These are phyloP conservation scores for Agrochola circellaris DNA, from an alignment of 2,888 invertebrate species.

Conservation along the genomic window DNA sequence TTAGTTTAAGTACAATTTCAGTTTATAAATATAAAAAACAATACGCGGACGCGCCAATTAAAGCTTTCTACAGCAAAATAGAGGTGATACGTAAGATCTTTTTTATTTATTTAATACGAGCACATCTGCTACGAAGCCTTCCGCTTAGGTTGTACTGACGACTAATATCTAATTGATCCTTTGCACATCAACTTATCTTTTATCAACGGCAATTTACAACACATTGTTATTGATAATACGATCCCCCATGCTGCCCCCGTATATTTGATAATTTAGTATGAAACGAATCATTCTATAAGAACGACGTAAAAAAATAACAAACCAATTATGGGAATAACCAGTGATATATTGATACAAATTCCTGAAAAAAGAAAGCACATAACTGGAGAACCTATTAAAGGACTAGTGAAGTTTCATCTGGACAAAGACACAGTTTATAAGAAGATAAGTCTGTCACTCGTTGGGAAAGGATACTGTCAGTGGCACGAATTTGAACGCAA, in stretches of 20 bases:
- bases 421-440: slow-evolving; percentile 62
- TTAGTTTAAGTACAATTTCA: background rate
- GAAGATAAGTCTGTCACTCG: slow-evolving; percentile 62
- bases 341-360: slow-evolving; percentile 66
- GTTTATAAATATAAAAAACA: background rate
- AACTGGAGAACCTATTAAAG: slow-evolving; percentile 62
- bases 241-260: background rate
- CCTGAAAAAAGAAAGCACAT: slow-evolving; percentile 54
- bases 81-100: too few relatives aligned
- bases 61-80: background rate
- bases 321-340: slow-evolving; percentile 64
- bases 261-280: slow-evolving; percentile 14
- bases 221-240: slow-evolving; percentile 1
- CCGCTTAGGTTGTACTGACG: too few relatives aligned
- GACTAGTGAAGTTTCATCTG: slow-evolving; percentile 65
- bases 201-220: background rate
- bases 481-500: slow-evolving; percentile 26
- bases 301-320: slow-evolving; percentile 12
- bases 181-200: slow-evolving; percentile 11
- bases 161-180: background rate
- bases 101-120: too few relatives aligned
- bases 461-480: slow-evolving; percentile 65
- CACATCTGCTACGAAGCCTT: too few relatives aligned
- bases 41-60: background rate
- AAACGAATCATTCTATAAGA: background rate